A percentile compares a stretch with the other conserved stretches of the same genome.
Conservation (phyloP, 2,888 invertebrate genomes). For the Callyntrura guangdongensis region DNA sequence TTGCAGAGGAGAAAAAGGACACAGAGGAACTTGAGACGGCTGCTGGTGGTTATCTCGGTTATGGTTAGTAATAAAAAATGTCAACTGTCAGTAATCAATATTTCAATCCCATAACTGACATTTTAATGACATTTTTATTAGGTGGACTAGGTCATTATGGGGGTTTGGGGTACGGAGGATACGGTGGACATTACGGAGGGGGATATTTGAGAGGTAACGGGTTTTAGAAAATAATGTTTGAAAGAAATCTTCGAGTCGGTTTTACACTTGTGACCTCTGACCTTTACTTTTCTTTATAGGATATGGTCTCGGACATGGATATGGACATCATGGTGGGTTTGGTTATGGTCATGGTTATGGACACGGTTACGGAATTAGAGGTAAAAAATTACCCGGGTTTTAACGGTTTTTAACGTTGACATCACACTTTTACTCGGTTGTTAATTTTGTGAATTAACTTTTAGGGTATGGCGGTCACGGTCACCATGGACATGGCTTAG, state of each 20-base stretch:
- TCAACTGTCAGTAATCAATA: too few relatives aligned
- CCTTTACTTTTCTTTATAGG: not conserved
- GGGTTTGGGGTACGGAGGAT: conserved; percentile 32
- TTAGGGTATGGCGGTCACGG: too few relatives aligned
- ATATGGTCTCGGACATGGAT: conserved; percentile 35
- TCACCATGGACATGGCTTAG: conserved; percentile 12
- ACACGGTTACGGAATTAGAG: conserved; percentile 27
- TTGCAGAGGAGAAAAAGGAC: conserved; percentile 74
- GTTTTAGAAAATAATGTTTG: not conserved
- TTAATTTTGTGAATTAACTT: too few relatives aligned
- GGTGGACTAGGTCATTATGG: conserved; percentile 34
- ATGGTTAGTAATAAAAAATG: too few relatives aligned
- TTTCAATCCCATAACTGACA: too few relatives aligned
- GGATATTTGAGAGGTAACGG: conserved; percentile 31
- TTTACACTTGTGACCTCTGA: too few relatives aligned
- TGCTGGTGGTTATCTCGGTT: conserved; percentile 72
- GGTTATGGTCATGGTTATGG: conserved; percentile 51
- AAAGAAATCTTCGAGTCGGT: too few relatives aligned
- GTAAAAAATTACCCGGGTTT: too few relatives aligned
- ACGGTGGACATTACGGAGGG: conserved; percentile 9
- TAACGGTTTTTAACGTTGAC: too few relatives aligned
- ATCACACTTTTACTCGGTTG: too few relatives aligned
- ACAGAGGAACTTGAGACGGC: conserved; percentile 68
- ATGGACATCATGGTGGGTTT: conserved; percentile 30
- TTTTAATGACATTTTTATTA: too few relatives aligned